A percentile compares a stretch with the other conserved stretches of the same genome.
Evolutionary conservation across 2,797 vertebrate species (phyloP).

Genomic region (Notoglanidium macrostoma): DNA sequence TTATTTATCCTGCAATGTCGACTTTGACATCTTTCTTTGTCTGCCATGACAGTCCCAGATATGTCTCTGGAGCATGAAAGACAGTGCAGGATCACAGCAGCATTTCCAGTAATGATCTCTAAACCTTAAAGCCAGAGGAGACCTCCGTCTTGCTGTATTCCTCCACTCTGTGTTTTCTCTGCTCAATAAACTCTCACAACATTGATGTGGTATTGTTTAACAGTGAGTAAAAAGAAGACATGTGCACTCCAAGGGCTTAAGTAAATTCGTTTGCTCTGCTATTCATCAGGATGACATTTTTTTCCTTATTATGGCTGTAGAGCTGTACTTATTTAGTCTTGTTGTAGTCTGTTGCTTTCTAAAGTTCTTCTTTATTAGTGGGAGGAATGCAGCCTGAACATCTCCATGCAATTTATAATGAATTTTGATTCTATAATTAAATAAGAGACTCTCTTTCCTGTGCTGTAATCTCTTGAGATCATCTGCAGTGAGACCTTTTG

Average conservation of each 20-base stretch:
- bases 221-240: constrained; percentile 11
- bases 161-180: neutral
- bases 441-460: constrained; percentile 10
- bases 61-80: constrained; percentile 37
- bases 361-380: constrained; percentile 19
- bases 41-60: constrained; percentile 37
- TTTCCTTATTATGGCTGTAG: constrained; percentile 21
- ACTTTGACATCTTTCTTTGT: constrained; percentile 17
- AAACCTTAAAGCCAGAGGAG: constrained; percentile 22
- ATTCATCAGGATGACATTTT: neutral
- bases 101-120: constrained; percentile 42
- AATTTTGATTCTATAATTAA: constrained; percentile 17
- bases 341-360: constrained; percentile 7
- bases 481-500: neutral
- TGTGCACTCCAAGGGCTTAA: constrained; percentile 14
- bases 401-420: constrained; percentile 14
- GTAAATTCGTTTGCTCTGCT: neutral
- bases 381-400: constrained; percentile 9
- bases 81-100: constrained; percentile 26
- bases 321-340: constrained; percentile 30
- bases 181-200: constrained; percentile 17
- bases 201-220: constrained; percentile 23
- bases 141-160: constrained; percentile 6
- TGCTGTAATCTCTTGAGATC: constrained; percentile 13
- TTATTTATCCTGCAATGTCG: constrained; percentile 26